phyloP scores from a whole-genome alignment of 2,113 vertebrate species.

The Corvus cornix region DNA sequence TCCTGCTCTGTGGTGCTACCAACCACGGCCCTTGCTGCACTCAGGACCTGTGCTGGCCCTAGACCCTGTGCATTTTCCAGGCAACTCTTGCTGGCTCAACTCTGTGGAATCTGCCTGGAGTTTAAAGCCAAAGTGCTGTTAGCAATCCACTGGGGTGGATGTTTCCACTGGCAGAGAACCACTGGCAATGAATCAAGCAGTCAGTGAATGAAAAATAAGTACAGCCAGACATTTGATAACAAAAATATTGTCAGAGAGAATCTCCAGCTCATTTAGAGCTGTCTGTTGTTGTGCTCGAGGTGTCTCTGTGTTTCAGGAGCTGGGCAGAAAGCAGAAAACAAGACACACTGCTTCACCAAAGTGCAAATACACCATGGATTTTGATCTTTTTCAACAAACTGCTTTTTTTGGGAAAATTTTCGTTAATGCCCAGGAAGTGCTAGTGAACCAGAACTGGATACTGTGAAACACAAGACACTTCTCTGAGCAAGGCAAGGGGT shows the following conservation, averaged over 20 bases:
- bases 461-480: not conserved
- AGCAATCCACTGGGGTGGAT: not conserved
- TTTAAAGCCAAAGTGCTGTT: not conserved
- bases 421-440: not conserved
- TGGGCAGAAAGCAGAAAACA: not conserved
- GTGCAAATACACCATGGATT: not conserved
- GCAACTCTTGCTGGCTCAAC: not conserved
- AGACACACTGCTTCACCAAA: not conserved
- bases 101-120: not conserved
- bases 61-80: not conserved
- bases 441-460: not conserved
- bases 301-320: not conserved
- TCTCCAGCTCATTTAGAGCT: not conserved
- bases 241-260: slow-evolving; percentile 32
- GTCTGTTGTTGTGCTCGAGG: not conserved
- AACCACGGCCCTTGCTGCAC: rapidly evolving
- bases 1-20: not conserved
- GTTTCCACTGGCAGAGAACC: slow-evolving; percentile 1
- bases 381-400: not conserved
- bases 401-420: not conserved
- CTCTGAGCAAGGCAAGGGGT: not conserved
- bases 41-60: not conserved
- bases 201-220: slow-evolving; percentile 18
- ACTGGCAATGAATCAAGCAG: slow-evolving; percentile 12
- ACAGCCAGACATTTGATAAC: slow-evolving; percentile 1